phyloP scores from a whole-genome alignment of 2,797 vertebrate species.

The Sarcophilus harrisii region DNA sequence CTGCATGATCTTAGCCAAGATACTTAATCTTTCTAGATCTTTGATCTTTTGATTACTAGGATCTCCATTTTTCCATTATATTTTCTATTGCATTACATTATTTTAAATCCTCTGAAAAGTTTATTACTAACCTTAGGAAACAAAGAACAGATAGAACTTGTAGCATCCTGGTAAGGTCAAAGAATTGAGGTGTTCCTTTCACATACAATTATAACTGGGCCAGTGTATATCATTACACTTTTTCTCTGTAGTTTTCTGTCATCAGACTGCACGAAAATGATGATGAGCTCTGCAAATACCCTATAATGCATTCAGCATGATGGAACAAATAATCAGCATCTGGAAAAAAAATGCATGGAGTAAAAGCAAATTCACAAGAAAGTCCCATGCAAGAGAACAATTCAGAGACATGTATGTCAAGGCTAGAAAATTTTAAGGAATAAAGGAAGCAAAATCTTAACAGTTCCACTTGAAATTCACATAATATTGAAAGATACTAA shows the following conservation, averaged over 20 bases:
- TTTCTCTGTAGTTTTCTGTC: conserved; percentile 63
- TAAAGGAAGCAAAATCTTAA: conserved; percentile 61
- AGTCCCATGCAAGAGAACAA: conserved; percentile 23
- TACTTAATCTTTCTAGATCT: neutral
- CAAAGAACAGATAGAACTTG: neutral
- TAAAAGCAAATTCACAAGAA: conserved; percentile 58
- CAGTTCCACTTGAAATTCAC: conserved; percentile 54
- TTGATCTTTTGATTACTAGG: neutral
- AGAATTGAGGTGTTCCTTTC: neutral
- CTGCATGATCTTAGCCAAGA: neutral
- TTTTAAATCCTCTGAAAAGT: neutral
- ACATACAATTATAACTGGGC: conserved; percentile 64
- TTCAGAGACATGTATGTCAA: conserved; percentile 23
- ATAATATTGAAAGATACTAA: conserved; percentile 41
- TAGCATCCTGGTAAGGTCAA: neutral
- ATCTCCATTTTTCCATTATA: neutral
- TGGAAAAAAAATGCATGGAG: conserved; percentile 51
- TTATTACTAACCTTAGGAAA: neutral
- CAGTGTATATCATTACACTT: conserved; percentile 67
- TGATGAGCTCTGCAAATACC: conserved; percentile 50
- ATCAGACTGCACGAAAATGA: conserved; percentile 60
- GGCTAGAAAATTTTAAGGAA: conserved; percentile 41
- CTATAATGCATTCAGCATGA: conserved; percentile 62
- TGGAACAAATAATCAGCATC: conserved; percentile 57
- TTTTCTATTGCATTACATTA: neutral